phyloP scores from a whole-genome alignment of 2,113 vertebrate genomes.

The Toxotes jaculatrix region DNA sequence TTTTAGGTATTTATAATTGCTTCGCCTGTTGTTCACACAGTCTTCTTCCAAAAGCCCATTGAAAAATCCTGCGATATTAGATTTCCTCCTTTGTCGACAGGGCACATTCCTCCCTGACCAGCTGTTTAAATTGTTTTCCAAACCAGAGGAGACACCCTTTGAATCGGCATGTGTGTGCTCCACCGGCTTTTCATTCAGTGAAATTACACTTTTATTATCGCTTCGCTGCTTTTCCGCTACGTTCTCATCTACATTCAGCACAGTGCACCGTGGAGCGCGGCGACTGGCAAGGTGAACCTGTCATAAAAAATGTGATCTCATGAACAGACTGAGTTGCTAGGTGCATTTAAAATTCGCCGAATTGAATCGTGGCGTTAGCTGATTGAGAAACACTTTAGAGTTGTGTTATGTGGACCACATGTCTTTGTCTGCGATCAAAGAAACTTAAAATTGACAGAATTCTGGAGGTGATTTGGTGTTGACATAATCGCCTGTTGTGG shows the following conservation, averaged over 20 bases:
- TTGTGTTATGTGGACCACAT: fast-evolving
- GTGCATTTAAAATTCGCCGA: neutral
- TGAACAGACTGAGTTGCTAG: too few species aligned
- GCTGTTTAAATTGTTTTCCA: neutral
- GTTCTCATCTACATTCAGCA: neutral
- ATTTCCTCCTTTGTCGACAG: neutral
- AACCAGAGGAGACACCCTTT: neutral
- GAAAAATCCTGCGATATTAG: neutral
- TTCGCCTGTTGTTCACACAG: neutral
- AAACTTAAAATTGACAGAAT: neutral
- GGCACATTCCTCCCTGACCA: neutral
- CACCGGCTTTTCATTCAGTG: neutral
- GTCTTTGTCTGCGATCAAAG: neutral
- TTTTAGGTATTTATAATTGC: neutral
- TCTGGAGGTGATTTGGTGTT: conserved; percentile 23
- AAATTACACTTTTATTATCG: neutral
- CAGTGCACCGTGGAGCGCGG: neutral
- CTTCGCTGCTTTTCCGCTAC: neutral
- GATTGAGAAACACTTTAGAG: fast-evolving
- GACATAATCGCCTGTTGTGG: neutral
- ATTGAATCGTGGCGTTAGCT: fast-evolving
- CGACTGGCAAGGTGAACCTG: neutral
- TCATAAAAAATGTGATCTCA: neutral
- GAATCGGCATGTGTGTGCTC: neutral
- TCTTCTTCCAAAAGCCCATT: neutral